Base-by-base conservation (phyloP, 1,140 invertebrate species). In the Limonius californicus region DNA sequence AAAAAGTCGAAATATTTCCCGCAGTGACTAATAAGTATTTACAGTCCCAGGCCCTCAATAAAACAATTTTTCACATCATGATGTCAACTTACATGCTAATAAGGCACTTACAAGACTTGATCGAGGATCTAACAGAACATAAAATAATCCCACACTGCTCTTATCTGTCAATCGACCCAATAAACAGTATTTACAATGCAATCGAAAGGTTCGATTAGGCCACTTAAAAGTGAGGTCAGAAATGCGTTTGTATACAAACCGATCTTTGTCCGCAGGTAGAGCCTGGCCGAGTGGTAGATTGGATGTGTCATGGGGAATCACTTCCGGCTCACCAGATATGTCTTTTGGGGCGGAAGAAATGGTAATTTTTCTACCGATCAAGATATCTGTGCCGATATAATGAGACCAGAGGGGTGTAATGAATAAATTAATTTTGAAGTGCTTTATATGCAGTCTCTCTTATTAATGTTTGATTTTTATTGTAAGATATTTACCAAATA, bases 281-380 rank as follows among this genome's bases (percentile, higher is more conserved):
- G 15, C 8, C 45, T 21, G 45, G 8, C 12, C 3, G 45, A 50
- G 54, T 55, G 14, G 30, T 42, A 43, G 60, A 61, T 61, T 61
- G 60, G 60, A 61, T 61, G 16, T 61, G 60, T 61, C 60, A 50
- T n/a, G 54, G 27, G 9, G 32, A 32, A 61, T 61, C 19, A 61
- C 35, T 61, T 61, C 54, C 54, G 60, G 60, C 54, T 61, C 60
- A 61, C 30, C 39, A 43, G 35, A 35, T 30, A 56, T 56, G 54
- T 45, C 32, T 42, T 42, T 54, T 43, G 32, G 35, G 18, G 53
- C 35, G 60, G 35, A 56, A 61, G 54, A 43, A 27, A 54, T 43
- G 53, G 23, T 56, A 56, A 53, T 39, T 20, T 20, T 32, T 54
- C 7, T 54, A 21, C 23, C 53, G 53, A 30, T 23, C 19, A 21